phyloP scores from a whole-genome alignment of 2,113 vertebrate species.

The Climacteris rufus region DNA sequence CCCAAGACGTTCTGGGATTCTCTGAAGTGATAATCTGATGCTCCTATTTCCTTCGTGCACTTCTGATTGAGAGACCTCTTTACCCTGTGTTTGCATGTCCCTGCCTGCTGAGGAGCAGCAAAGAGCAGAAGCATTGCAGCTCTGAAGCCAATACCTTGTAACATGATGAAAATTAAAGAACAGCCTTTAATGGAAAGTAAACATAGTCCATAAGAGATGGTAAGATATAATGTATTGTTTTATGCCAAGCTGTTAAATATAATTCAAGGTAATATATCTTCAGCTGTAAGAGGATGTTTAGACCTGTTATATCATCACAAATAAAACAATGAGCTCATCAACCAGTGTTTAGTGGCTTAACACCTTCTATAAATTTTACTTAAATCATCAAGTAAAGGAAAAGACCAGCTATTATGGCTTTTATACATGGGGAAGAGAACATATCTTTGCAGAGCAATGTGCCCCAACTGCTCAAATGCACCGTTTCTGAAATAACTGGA shows the following conservation, averaged over 20 bases:
- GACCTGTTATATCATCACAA: neutral
- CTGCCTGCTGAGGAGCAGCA: neutral
- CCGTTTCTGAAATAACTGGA: neutral
- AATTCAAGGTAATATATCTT: neutral
- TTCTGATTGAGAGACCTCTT: neutral
- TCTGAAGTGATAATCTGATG: neutral
- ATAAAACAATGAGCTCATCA: neutral
- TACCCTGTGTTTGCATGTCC: neutral
- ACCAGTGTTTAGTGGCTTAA: neutral
- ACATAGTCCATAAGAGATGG: neutral
- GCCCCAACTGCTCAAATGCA: neutral
- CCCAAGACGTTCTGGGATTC: neutral
- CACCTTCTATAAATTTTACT: neutral
- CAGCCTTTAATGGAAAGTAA: neutral
- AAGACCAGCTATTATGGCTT: neutral
- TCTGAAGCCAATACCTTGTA: neutral
- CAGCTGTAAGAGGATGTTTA: neutral
- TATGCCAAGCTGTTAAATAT: neutral
- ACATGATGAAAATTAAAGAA: neutral
- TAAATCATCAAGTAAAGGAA: neutral
- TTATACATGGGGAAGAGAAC: neutral
- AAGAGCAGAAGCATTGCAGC: neutral
- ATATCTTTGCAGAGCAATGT: neutral
- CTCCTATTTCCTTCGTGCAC: neutral
- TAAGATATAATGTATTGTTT: neutral